These are phyloP conservation scores for Chloropsis cyanopogon DNA, from an alignment of 2,113 vertebrate genomes.

Conservation along the genomic window DNA sequence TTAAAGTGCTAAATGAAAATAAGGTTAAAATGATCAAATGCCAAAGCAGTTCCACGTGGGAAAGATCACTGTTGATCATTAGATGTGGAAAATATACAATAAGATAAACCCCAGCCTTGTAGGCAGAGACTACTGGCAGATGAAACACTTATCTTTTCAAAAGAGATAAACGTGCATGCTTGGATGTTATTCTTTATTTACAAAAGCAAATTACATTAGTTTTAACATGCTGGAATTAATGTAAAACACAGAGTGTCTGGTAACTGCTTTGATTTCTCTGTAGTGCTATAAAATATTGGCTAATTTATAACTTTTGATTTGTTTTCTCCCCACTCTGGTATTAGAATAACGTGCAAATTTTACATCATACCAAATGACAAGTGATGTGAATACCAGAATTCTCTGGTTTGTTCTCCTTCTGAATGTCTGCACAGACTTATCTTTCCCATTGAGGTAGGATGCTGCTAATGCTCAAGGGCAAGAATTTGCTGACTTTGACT, in stretches of 20 bases:
- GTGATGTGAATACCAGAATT: background rate
- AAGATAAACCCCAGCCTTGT: background rate
- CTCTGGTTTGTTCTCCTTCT: background rate
- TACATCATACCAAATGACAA: background rate
- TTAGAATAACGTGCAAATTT: background rate
- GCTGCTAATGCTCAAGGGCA: background rate
- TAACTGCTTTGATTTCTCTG: constrained; percentile 32
- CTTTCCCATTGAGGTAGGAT: background rate
- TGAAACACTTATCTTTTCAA: constrained; percentile 55
- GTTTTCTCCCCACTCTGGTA: background rate
- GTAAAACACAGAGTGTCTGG: constrained; percentile 42
- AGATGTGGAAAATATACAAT: background rate
- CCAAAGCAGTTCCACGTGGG: constrained; percentile 44
- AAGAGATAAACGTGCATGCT: constrained; percentile 52
- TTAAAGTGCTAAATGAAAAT: constrained; percentile 12
- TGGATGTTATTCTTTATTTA: constrained; percentile 62
- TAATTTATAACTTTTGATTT: background rate
- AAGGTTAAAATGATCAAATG: background rate
- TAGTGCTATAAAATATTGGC: background rate
- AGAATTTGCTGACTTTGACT: background rate
- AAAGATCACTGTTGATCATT: background rate
- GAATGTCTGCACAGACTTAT: background rate
- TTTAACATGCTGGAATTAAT: constrained; percentile 57
- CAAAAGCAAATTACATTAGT: constrained; percentile 59
- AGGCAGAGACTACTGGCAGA: constrained; percentile 31